Base-by-base conservation (phyloP, 2,888 invertebrate species). In the Theodoxus fluviatilis region DNA sequence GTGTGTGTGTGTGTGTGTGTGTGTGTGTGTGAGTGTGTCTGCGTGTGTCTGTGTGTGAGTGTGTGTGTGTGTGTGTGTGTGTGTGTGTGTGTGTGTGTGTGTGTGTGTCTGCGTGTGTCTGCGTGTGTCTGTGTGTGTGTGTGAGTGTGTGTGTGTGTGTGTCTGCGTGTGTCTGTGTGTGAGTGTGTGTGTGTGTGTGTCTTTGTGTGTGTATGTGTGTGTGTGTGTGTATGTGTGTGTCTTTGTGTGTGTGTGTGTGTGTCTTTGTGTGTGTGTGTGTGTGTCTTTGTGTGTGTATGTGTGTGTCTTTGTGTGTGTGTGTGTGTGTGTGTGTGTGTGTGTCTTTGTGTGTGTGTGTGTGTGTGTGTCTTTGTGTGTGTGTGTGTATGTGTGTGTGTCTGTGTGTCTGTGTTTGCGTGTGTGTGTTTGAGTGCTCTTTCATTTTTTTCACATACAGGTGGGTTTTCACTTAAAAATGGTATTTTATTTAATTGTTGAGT, bases 31-130 rank as follows among this genome's bases (percentile, higher is more conserved):
- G 57, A 1, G 33, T 57, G 57, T 57, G 6, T 57, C 31, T 57
- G 57, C 33, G 57, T 57, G 35, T 49, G 35, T 49, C 22, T 67
- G 49, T 67, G n/a, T 52, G 25, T 67, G 66, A 25, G 47, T 65
- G 47, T 43, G 65, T 47, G 22, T 65, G 47, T 47, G 47, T 3
- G 43, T 15, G 65, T 65, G 65, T 43, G 65, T 65, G 33, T 65
- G 47, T 47, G 47, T 40, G 47, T 2, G 40, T 65, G 47, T 43
- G 47, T 43, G 52, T 52, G 18, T 43, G 43, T 43, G 43, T 43
- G 43, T 43, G 22, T 52, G n/a, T 6, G 22, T n/a, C 25, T n/a
- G 12, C 15, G 25, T 52, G 28, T 57, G 31, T 28, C 31, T 57
- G 31, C 33, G 57, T 57, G 12, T 67, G 37, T 49, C 66, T 52